A percentile compares a stretch with the other conserved stretches of the same genome.
Evolutionary conservation across 2,113 vertebrate species (phyloP).

Genomic region (Otis tarda): DNA sequence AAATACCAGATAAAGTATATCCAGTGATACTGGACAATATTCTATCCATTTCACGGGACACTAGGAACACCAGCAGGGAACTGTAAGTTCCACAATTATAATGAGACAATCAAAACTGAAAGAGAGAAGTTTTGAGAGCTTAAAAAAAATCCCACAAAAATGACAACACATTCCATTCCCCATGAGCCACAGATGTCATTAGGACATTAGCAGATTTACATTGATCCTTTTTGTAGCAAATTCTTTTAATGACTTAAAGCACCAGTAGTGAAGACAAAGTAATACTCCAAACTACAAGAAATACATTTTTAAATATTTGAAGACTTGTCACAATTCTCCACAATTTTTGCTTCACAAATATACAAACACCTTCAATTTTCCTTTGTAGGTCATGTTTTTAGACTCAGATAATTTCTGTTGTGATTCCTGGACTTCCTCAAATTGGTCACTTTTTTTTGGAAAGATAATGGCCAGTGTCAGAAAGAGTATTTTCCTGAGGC

Average conservation of each 20-base stretch:
- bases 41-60: not conserved
- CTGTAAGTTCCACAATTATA: not conserved
- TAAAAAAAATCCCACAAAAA: accelerated
- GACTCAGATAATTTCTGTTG: not conserved
- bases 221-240: not conserved
- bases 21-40: not conserved
- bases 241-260: not conserved
- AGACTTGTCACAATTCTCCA: not conserved
- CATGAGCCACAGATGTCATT: not conserved
- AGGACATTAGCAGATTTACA: not conserved
- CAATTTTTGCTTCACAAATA: not conserved
- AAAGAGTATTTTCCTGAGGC: not conserved
- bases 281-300: not conserved
- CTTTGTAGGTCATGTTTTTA: not conserved
- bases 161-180: not conserved
- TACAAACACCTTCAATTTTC: not conserved
- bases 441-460: not conserved
- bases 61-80: not conserved
- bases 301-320: not conserved
- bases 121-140: not conserved
- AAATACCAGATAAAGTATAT: not conserved
- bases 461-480: not conserved
- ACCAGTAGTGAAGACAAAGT: not conserved
- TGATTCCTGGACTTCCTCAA: not conserved
- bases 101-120: not conserved